phyloP scores from a whole-genome alignment of 1,140 invertebrate species.

The Apis mellifera region Amel_HAv3.1 CM009937.2:14002501-14003000 shows the following conservation, averaged over 20 bases:
- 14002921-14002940: slow-evolving; percentile 25
- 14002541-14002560: background rate
- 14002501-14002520: background rate
- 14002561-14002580: slow-evolving; percentile 36
- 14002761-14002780: slow-evolving; percentile 11
- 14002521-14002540: background rate
- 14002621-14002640: too few relatives aligned
- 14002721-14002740: slow-evolving; percentile 39
- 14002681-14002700: background rate
- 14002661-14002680: background rate
- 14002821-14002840: background rate
- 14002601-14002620: slow-evolving; percentile 4
- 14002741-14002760: slow-evolving; percentile 46
- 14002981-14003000: background rate
- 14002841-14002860: background rate
- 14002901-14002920: slow-evolving; percentile 41
- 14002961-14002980: background rate
- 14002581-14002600: slow-evolving; percentile 17
- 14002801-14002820: background rate
- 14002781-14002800: background rate
- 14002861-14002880: background rate
- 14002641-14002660: background rate
- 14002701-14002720: slow-evolving; percentile 48
- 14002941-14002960: too few relatives aligned
- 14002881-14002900: background rate